Evolutionary conservation across 2,797 vertebrate species (phyloP), one percentile per base, ranked within the genome.

Genomic region (Phataginus tricuspis): DNA sequence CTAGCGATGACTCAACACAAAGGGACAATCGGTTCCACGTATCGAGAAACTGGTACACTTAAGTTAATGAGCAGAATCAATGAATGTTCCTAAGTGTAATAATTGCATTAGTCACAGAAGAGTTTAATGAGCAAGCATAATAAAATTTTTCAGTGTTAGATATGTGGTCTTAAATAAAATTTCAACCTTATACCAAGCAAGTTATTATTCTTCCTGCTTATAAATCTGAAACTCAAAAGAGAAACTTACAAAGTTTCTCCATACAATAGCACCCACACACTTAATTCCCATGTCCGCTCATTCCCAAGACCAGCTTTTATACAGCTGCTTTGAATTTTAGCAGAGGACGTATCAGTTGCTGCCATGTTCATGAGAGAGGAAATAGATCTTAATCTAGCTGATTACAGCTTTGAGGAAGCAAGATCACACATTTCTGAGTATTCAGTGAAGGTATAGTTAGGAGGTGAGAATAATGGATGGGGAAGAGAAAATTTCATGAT

Each of bases 141-240:
- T 78, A 42, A 49, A 51, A 49, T 86, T 94, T 95, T 88, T 3
- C 53, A 77, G 7, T 37, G n/a, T 59, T 86, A 49, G 23, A 91
- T 79, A 10, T 53, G 3, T 7, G 31, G 94, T 95, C 79, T 84
- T 86, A 25, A 95, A 87, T 55, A 82, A 94, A 96, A 96, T 86
- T 94, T 72, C 2, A 72, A 80, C 18, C 5, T 63, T 71, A 72
- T 15, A 69, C 19, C 79, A 7, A 89, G 27, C 7, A 86, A n/a
- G 25, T 66, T 78, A 90, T 95, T 91, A 93, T 86, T 93, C 27
- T 72, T n/a, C 39, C 34, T 82, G 71, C 75, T 89, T 90, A 93
- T 94, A 92, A 97, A 95, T 77, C 77, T 95, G 61, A 97, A 95
- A 90, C 72, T 85, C 55, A 79, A 95, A 93, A 93, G 51, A n/a